These are phyloP conservation scores for Xiphophorus hellerii DNA, from an alignment of 2,113 vertebrate species.

Conservation along the genomic window DNA sequence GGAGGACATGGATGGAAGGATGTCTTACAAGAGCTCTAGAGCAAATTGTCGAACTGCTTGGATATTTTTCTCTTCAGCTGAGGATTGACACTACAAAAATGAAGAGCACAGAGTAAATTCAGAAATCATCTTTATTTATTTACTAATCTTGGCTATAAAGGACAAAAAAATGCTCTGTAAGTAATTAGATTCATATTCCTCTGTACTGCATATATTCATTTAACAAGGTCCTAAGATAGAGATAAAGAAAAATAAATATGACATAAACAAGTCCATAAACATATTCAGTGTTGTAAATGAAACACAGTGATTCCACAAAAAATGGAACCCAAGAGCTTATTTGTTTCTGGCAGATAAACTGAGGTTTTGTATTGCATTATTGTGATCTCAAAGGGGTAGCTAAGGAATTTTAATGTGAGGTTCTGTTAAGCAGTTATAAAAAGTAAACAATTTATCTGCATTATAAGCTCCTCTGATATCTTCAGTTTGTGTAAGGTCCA, in stretches of 20 bases:
- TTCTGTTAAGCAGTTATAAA: not conserved
- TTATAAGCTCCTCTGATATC: not conserved
- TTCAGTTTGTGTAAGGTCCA: not conserved
- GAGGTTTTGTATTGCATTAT: slow-evolving; percentile 48
- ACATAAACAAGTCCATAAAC: slow-evolving; percentile 58
- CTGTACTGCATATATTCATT: slow-evolving; percentile 7
- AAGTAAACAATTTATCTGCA: not conserved
- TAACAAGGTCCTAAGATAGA: slow-evolving; percentile 26
- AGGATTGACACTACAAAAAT: not conserved
- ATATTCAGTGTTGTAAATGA: slow-evolving; percentile 52
- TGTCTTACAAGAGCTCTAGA: slow-evolving; percentile 19
- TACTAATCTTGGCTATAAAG: slow-evolving; percentile 29
- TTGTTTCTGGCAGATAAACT: slow-evolving; percentile 65
- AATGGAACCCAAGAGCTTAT: slow-evolving; percentile 66
- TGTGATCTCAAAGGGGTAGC: slow-evolving; percentile 15
- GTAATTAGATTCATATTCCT: slow-evolving; percentile 40
- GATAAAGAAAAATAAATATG: slow-evolving; percentile 72
- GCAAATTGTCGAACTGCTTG: slow-evolving; percentile 15
- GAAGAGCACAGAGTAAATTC: slow-evolving; percentile 23
- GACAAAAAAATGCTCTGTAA: slow-evolving; percentile 32
- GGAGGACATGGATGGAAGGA: slow-evolving; percentile 54
- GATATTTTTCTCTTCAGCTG: slow-evolving; percentile 16
- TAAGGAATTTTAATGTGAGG: not conserved
- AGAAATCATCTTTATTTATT: slow-evolving; percentile 65
- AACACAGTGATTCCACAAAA: slow-evolving; percentile 44